These are phyloP conservation scores for Suricata suricatta DNA, from an alignment of 2,113 vertebrate species.

Conservation along the genomic window DNA sequence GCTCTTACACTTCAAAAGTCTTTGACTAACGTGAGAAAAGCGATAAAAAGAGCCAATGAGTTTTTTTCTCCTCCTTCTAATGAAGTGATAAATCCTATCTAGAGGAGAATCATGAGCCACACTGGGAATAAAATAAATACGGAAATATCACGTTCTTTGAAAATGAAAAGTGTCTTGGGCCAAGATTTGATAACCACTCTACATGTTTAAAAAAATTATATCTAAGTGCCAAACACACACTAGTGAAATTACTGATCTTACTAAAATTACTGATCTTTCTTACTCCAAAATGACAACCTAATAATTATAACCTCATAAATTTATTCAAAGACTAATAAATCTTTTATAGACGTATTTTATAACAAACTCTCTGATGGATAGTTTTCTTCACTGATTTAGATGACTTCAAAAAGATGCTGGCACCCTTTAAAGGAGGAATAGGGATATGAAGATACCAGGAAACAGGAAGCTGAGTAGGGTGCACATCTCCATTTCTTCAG, in stretches of 20 bases:
- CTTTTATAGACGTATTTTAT: conserved; percentile 23
- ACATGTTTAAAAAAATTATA: not conserved
- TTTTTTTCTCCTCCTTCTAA: not conserved
- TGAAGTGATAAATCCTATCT: not conserved
- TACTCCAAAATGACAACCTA: conserved; percentile 17
- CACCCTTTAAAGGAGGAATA: not conserved
- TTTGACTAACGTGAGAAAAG: not conserved
- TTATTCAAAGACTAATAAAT: conserved; percentile 34
- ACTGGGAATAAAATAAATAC: not conserved
- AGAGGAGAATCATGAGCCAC: not conserved
- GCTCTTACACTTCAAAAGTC: not conserved
- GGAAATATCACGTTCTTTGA: not conserved
- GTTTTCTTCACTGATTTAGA: not conserved
- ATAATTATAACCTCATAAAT: conserved; percentile 37
- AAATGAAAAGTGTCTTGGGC: not conserved
- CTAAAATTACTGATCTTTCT: not conserved
- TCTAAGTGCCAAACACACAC: conserved; percentile 32
- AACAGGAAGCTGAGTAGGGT: not conserved
- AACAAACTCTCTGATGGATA: not conserved
- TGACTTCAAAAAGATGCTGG: not conserved
- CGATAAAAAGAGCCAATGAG: not conserved
- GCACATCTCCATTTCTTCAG: not conserved
- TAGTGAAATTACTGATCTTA: conserved; percentile 52
- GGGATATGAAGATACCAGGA: not conserved
- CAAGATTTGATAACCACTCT: not conserved